A percentile compares a stretch with the other conserved stretches of the same genome.
Conservation (phyloP, 37 sponge, comb jelly and placozoan species). For the Halisarca cf. caerulea region DNA sequence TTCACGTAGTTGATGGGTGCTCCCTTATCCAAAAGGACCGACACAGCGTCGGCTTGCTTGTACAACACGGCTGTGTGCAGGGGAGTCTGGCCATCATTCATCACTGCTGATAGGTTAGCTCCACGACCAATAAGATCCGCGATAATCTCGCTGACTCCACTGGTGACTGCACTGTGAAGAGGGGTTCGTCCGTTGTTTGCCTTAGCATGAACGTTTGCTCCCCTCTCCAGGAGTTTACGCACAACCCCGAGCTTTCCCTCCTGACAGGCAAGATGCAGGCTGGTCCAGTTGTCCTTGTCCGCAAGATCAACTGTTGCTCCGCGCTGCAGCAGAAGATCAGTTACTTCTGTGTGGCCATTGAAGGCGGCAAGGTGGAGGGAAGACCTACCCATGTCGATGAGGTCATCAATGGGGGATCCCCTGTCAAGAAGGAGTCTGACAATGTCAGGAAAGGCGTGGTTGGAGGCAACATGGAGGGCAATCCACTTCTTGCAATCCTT, state of each 20-base stretch:
- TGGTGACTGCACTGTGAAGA: background rate
- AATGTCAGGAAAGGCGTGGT: constrained; percentile 58
- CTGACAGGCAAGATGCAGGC: constrained; percentile 74
- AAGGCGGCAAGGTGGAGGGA: constrained; percentile 74
- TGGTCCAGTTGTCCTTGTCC: constrained; percentile 80
- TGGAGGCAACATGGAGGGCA: constrained; percentile 70
- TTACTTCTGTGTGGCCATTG: constrained; percentile 59
- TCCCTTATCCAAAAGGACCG: constrained; percentile 49
- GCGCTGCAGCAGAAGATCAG: constrained; percentile 39
- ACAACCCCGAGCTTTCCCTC: constrained; percentile 59
- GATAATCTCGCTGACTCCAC: constrained; percentile 51
- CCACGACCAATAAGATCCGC: constrained; percentile 45
- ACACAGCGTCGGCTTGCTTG: constrained; percentile 55
- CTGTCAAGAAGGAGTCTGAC: constrained; percentile 50
- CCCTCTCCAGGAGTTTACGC: constrained; percentile 28
- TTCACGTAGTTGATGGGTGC: constrained; percentile 55
- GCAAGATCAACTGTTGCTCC: constrained; percentile 49
- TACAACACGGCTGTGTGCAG: constrained; percentile 67
- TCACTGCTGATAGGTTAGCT: constrained; percentile 35
- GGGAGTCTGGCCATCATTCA: constrained; percentile 65
- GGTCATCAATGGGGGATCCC: constrained; percentile 45
- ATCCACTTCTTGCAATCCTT: constrained; percentile 63
- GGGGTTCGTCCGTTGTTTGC: constrained; percentile 72
- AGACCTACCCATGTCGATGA: constrained; percentile 60
- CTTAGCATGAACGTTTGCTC: constrained; percentile 44